A percentile compares a stretch with the other conserved stretches of the same genome.
Evolutionary conservation across 2,113 vertebrate species (phyloP).

Genomic region (Cyphomyrus plagiostoma): DNA sequence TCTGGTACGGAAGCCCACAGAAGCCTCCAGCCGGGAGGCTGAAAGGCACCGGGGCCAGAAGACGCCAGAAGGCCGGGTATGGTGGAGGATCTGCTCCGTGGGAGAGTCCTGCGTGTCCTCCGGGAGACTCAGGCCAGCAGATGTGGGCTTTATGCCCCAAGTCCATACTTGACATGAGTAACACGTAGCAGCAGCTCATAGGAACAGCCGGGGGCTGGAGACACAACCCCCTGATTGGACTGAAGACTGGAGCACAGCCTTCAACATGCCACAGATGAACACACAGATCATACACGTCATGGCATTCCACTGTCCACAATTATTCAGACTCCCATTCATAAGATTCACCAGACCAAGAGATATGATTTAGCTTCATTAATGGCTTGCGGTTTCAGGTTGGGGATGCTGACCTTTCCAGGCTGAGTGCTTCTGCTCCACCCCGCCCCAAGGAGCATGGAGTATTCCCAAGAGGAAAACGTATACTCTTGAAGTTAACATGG

Average conservation of each 20-base stretch:
- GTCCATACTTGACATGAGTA: background rate
- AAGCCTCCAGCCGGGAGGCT: background rate
- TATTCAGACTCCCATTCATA: background rate
- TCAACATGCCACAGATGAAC: background rate
- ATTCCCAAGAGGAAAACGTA: background rate
- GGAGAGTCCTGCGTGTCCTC: background rate
- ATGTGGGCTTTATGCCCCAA: background rate
- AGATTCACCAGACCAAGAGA: background rate
- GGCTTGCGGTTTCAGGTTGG: background rate
- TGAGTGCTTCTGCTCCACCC: background rate
- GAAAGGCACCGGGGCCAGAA: background rate
- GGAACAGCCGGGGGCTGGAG: background rate
- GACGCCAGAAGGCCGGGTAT: background rate
- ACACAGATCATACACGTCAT: background rate
- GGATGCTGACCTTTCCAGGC: background rate
- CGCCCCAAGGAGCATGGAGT: background rate
- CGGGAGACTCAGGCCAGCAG: background rate
- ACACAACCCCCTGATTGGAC: background rate
- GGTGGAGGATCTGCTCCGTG: background rate
- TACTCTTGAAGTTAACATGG: background rate
- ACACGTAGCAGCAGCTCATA: background rate
- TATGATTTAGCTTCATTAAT: background rate
- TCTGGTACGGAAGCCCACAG: background rate
- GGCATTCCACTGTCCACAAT: background rate
- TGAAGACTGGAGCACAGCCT: background rate